phyloP scores from a whole-genome alignment of 2,797 vertebrate genomes.

The Discoglossus pictus region DNA sequence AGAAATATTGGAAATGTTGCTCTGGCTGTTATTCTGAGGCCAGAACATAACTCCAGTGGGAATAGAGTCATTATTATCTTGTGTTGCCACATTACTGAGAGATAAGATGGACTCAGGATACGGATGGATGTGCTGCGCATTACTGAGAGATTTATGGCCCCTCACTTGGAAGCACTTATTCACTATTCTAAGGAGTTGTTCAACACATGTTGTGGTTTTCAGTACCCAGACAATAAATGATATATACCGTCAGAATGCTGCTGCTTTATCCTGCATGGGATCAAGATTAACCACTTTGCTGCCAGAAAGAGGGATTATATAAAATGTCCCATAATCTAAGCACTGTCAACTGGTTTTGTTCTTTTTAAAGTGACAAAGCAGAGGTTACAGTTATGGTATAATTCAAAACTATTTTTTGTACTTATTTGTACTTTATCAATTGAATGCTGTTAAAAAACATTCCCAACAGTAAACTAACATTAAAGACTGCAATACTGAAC shows the following conservation, averaged over 20 bases:
- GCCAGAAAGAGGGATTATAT: no score
- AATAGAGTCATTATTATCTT: conserved; percentile 22
- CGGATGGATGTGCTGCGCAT: conserved; percentile 6
- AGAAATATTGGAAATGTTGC: conserved; percentile 51
- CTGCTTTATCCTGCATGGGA: background rate
- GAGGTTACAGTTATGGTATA: no score
- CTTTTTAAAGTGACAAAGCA: no score
- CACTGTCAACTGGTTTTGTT: no score
- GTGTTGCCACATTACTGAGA: conserved; percentile 14
- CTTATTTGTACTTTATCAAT: no score
- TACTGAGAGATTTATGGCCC: conserved; percentile 11
- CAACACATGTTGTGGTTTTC: conserved; percentile 16
- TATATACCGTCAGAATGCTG: background rate
- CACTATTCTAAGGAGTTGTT: conserved; percentile 3
- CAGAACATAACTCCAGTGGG: conserved; percentile 21
- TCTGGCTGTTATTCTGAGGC: background rate
- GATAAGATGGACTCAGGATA: background rate
- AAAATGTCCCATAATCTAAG: no score
- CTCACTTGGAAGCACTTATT: conserved; percentile 5
- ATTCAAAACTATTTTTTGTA: no score
- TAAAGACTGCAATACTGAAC: no score
- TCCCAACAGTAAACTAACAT: no score
- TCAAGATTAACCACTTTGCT: background rate
- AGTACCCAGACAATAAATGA: background rate
- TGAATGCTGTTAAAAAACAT: no score